These are phyloP conservation scores for Trichogramma evanescens DNA, from an alignment of 2,888 invertebrate species.

Conservation along the genomic window DNA sequence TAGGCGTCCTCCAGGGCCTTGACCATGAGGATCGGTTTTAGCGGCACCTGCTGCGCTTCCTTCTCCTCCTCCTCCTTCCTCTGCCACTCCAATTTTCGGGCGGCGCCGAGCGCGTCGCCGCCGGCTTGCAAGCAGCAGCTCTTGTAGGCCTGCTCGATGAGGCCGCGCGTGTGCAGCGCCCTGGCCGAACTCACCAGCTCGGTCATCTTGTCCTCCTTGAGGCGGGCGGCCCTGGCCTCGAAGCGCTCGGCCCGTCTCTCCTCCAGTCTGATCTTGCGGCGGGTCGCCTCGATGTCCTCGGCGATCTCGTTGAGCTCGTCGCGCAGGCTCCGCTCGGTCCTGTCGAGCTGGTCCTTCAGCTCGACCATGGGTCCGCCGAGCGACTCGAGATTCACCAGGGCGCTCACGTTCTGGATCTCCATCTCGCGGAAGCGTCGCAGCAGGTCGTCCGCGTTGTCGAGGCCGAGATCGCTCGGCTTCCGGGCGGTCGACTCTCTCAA, in stretches of 20 bases:
- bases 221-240: slow-evolving; percentile 51
- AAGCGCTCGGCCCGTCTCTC: slow-evolving; percentile 48
- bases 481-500: slow-evolving; percentile 29
- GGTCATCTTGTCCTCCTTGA: slow-evolving; percentile 55
- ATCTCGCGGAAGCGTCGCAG: slow-evolving; percentile 55
- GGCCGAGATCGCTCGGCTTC: slow-evolving; percentile 52
- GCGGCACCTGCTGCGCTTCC: neutral
- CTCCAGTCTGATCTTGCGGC: slow-evolving; percentile 35
- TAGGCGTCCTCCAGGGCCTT: slow-evolving; percentile 52
- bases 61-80: no score
- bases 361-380: slow-evolving; percentile 51
- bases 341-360: slow-evolving; percentile 48
- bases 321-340: slow-evolving; percentile 47
- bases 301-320: slow-evolving; percentile 44
- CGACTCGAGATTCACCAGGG: slow-evolving; percentile 56
- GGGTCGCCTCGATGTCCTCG: slow-evolving; percentile 44
- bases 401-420: slow-evolving; percentile 59
- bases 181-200: slow-evolving; percentile 53
- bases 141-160: slow-evolving; percentile 61
- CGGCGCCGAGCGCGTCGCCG: slow-evolving; percentile 51
- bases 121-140: slow-evolving; percentile 55
- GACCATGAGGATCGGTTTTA: slow-evolving; percentile 46
- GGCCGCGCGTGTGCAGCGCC: slow-evolving; percentile 54
- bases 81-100: slow-evolving; percentile 18
- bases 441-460: slow-evolving; percentile 53